Evolutionary conservation across 2,797 vertebrate genomes (phyloP), one percentile per base, ranked within the genome.

Genomic region (Lacerta bilineata): DNA sequence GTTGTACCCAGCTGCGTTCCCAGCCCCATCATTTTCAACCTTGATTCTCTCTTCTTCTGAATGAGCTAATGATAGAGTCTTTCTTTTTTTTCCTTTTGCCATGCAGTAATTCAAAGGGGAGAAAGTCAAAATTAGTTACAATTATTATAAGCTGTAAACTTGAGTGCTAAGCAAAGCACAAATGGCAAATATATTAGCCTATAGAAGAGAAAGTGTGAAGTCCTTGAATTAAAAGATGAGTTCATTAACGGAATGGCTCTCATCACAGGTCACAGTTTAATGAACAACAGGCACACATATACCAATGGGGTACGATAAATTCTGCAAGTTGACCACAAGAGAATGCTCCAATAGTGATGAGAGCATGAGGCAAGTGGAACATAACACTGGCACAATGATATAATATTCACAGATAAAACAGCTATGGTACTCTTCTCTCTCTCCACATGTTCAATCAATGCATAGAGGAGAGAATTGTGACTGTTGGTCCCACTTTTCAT

Each of bases 121-220:
- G 88, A 90, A 88, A 92, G 87, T 88, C 93, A 95, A 93, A 95
- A 96, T 94, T 92, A 95, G 94, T 95, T 94, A 94, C 95, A 94
- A 96, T 95, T 96, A 96, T 95, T 95, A 93, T 93, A 95, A 93
- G 94, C 94, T 95, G 93, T 96, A 96, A 96, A 96, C 94, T 95
- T 93, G 89, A 90, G 94, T 94, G 95, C 95, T 91, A 95, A 94
- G 95, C 94, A 90, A 92, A 95, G 93, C 94, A 93, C 93, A 95
- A 95, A 95, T 94, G 93, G 95, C 92, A 95, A 90, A 95, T 95
- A 92, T 93, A 96, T 95, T 95, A 94, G 93, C 94, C 94, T 86
- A 89, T 68, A 90, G 95, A 93, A 91, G 93, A 93, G 88, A 0
- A 88, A 91, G 91, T 91, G 92, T 3, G 6, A 82, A 92, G 93